Conservation (phyloP, 30 jellyfish, hydroid and myxozoan genomes). For the Turritopsis dohrnii region DNA sequence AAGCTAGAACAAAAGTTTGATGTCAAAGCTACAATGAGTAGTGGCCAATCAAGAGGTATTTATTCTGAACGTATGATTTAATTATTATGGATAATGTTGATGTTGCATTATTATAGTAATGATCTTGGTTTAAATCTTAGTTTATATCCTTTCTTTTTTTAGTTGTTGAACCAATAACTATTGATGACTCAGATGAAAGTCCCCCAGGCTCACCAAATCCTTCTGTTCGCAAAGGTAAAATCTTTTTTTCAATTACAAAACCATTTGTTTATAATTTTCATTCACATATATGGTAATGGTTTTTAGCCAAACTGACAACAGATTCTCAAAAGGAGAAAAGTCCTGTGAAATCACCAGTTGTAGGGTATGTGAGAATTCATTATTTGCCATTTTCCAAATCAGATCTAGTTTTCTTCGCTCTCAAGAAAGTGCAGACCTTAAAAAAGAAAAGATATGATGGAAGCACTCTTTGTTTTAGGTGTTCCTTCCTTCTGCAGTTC, state of each 20-base stretch:
- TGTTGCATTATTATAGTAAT: too few relatives aligned
- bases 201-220: not conserved
- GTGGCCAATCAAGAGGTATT: conserved; percentile 31
- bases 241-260: not conserved
- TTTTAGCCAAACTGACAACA: not conserved
- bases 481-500: too few relatives aligned
- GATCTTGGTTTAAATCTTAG: too few relatives aligned
- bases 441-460: too few relatives aligned
- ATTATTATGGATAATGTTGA: not conserved
- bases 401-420: not conserved
- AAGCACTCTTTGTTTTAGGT: too few relatives aligned
- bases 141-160: not conserved
- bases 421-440: too few relatives aligned
- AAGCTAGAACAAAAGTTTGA: not conserved
- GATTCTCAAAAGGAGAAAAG: not conserved
- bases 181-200: conserved; percentile 17
- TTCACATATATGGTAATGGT: not conserved
- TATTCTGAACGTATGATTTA: not conserved
- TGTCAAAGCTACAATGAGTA: conserved; percentile 20
- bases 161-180: conserved; percentile 2
- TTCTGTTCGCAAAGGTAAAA: conserved; percentile 4
- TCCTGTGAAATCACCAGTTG: not conserved
- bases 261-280: not conserved
- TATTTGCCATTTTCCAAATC: not conserved
- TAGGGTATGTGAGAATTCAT: not conserved